These are phyloP conservation scores for Mylabris phalerata DNA, from an alignment of 1,140 invertebrate species.

Conservation along the genomic window DNA sequence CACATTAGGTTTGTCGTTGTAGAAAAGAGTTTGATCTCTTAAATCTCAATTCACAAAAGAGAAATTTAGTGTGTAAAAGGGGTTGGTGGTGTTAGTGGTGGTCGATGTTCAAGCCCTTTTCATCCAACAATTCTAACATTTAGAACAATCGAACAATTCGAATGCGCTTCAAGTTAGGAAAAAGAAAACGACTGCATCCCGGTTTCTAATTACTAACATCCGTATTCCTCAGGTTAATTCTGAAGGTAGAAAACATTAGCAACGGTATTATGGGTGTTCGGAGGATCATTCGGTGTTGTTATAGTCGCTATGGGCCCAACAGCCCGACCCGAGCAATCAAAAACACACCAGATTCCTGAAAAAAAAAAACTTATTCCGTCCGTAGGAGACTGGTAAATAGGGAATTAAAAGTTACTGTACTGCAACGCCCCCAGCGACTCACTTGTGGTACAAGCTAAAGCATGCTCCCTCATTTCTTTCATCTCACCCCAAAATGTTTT, in stretches of 20 bases:
- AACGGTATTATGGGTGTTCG: constrained; percentile 35
- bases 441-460: constrained; percentile 15
- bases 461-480: neutral
- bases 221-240: constrained; percentile 35
- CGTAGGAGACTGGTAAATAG: constrained; percentile 28
- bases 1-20: constrained; percentile 4
- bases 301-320: constrained; percentile 30
- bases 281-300: constrained; percentile 32
- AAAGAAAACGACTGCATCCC: constrained; percentile 19
- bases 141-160: constrained; percentile 23
- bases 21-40: constrained; percentile 18
- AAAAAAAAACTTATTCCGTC: constrained; percentile 27
- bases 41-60: constrained; percentile 23
- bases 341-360: constrained; percentile 33
- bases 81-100: neutral
- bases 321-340: constrained; percentile 36
- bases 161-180: constrained; percentile 19
- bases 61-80: constrained; percentile 12
- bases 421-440: constrained; percentile 19
- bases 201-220: constrained; percentile 33
- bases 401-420: constrained; percentile 34
- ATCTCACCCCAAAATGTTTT: no score
- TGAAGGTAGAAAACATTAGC: constrained; percentile 38
- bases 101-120: neutral
- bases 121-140: no score